Evolutionary conservation across 2,888 invertebrate species (phyloP), one percentile per base, ranked within the genome.

Genomic region (Napeogenes sylphis): DNA sequence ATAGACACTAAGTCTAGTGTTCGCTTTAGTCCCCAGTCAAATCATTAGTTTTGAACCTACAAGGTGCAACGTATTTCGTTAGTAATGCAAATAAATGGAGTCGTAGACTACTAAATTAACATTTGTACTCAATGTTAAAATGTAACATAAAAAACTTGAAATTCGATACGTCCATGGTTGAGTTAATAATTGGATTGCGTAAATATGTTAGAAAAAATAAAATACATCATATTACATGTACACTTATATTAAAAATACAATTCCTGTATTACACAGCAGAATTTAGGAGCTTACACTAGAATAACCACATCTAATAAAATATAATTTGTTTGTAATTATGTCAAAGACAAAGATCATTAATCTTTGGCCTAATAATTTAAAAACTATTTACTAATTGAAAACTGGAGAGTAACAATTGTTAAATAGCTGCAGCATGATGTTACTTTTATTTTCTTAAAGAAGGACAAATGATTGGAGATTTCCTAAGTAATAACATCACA

Each of bases 191-290:
- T 21, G 21, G 21, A 21, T 21, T 21, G 21, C 21, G 30, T 45
- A 46, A 33, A 8, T 12, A 5, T 45, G n/a, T 32, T 30, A 42
- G n/a, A n/a, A 8, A 56, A 33, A 45, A 3, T 10, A 10, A 12
- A 33, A 62, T 62, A 64, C 53, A 51, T 33, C 56, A 45, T 12
- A 14, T n/a, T 53, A 54, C 46, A 46, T 65, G 53, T 70, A 70
- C 63, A 67, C 64, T 68, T 71, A 69, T 14, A 66, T 80, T 70
- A 74, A 82, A 82, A 82, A 83, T 81, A 83, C 78, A 80, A 70
- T 80, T 80, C 78, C 77, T 80, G 78, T 80, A 78, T 71, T 75
- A 78, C 75, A 79, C 74, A 73, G 75, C 68, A 71, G 71, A 73
- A 66, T 55, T 58, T 62, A 58, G 46, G 30, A 54, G 56, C 61